Evolutionary conservation across 2,888 invertebrate genomes (phyloP).

Genomic region (Odontocolon sp.): DNA sequence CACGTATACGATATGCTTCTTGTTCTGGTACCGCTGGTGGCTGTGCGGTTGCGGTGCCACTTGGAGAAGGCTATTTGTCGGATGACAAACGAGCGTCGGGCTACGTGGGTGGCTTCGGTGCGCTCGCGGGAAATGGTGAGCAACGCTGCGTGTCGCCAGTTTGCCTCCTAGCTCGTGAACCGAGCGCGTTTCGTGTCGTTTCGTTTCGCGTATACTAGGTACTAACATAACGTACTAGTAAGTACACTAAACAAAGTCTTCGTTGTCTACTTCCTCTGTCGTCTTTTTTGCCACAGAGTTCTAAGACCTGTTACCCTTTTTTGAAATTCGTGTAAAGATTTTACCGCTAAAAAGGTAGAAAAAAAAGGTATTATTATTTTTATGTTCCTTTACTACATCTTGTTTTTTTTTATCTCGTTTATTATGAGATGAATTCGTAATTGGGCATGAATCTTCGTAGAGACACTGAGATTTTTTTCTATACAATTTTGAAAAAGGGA

Average conservation of each 20-base stretch:
- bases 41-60: slow-evolving; percentile 60
- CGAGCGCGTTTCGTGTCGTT: slow-evolving; percentile 62
- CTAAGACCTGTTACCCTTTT: slow-evolving; percentile 5
- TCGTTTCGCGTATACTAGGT: slow-evolving; percentile 52
- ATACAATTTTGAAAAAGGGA: not conserved
- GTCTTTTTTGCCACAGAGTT: slow-evolving; percentile 11
- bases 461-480: not conserved
- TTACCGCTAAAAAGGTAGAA: too few relatives aligned
- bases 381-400: too few relatives aligned
- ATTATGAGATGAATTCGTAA: too few relatives aligned
- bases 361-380: too few relatives aligned
- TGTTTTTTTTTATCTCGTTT: too few relatives aligned
- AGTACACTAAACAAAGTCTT: slow-evolving; percentile 43
- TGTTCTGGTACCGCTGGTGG: slow-evolving; percentile 50
- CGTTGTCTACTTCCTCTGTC: slow-evolving; percentile 6
- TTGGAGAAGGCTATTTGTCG: slow-evolving; percentile 78
- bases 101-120: slow-evolving; percentile 79
- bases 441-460: too few relatives aligned
- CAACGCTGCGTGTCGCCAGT: slow-evolving; percentile 79
- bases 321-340: too few relatives aligned
- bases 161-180: slow-evolving; percentile 59
- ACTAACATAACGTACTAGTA: slow-evolving; percentile 12
- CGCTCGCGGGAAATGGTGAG: slow-evolving; percentile 80
- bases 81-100: slow-evolving; percentile 80
- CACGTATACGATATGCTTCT: slow-evolving; percentile 53